These are phyloP conservation scores for Agrypnus murinus DNA, from an alignment of 2,888 invertebrate species.

Conservation along the genomic window DNA sequence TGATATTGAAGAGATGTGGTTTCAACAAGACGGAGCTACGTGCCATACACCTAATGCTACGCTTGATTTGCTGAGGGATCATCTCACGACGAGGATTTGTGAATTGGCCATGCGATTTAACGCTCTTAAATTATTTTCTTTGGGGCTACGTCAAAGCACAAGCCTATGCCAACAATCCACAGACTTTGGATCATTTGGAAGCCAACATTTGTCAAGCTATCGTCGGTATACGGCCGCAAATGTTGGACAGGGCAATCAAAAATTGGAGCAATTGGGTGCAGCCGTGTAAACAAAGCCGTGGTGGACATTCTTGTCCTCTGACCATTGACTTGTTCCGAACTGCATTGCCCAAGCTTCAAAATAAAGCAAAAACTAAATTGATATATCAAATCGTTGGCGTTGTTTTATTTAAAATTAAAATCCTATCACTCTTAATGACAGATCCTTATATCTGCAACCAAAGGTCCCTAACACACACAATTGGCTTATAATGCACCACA, in stretches of 20 bases:
- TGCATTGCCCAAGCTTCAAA: constrained; percentile 48
- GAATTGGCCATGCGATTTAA: constrained; percentile 35
- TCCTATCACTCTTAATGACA: too few relatives aligned
- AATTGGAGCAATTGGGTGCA: constrained; percentile 22
- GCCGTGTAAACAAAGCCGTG: constrained; percentile 34
- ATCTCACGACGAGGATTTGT: constrained; percentile 38
- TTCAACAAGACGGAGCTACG: constrained; percentile 36
- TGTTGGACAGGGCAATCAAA: constrained; percentile 33
- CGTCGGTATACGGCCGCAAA: constrained; percentile 30
- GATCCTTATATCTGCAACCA: too few relatives aligned
- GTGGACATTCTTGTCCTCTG: constrained; percentile 23
- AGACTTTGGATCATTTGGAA: too few relatives aligned
- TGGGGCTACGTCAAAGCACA: too few relatives aligned
- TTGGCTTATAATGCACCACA: too few relatives aligned
- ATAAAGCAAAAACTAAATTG: too few relatives aligned
- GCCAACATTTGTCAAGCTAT: too few relatives aligned
- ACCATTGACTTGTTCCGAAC: constrained; percentile 18
- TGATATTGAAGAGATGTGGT: too few relatives aligned
- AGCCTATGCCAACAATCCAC: constrained; percentile 42
- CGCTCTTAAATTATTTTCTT: too few relatives aligned
- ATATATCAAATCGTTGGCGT: too few relatives aligned
- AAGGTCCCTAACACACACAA: too few relatives aligned
- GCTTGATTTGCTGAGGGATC: constrained; percentile 31
- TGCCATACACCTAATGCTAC: constrained; percentile 27
- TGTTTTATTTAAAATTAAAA: too few relatives aligned